phyloP scores from a whole-genome alignment of 2,888 invertebrate species.

The Apoda limacodes region DNA sequence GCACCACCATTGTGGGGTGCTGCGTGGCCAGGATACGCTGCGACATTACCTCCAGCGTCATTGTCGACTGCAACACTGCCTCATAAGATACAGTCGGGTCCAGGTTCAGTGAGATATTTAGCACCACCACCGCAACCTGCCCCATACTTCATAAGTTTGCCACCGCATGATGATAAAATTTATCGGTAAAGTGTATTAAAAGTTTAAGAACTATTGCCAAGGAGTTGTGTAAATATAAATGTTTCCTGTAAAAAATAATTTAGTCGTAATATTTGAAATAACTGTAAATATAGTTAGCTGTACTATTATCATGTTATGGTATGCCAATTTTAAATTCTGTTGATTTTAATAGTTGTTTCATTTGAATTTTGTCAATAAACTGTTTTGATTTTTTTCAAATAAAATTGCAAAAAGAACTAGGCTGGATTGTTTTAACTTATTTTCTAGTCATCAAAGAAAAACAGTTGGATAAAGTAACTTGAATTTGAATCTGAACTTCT shows the following conservation, averaged over 20 bases:
- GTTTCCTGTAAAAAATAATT: constrained; percentile 9
- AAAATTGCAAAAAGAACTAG: too few relatives aligned
- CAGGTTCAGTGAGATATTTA: constrained; percentile 62
- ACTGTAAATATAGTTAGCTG: constrained; percentile 11
- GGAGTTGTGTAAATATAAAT: constrained; percentile 10
- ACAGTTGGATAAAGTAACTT: too few relatives aligned
- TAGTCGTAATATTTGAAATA: constrained; percentile 12
- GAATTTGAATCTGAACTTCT: too few relatives aligned
- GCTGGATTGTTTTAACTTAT: too few relatives aligned
- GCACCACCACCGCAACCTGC: constrained; percentile 76
- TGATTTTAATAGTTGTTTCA: constrained; percentile 1
- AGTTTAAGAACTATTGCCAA: constrained; percentile 9
- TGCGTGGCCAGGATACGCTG: constrained; percentile 68
- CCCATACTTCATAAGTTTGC: constrained; percentile 74
- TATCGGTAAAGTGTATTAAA: constrained; percentile 59
- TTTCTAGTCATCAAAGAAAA: too few relatives aligned
- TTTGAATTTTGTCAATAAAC: too few relatives aligned
- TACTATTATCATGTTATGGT: constrained; percentile 7
- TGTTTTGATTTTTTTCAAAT: too few relatives aligned
- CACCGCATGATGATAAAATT: constrained; percentile 73
- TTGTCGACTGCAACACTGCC: constrained; percentile 75
- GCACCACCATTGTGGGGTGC: constrained; percentile 72
- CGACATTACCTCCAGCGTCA: constrained; percentile 70
- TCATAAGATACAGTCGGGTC: constrained; percentile 71
- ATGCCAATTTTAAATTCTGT: constrained; percentile 15